A percentile compares a stretch with the other conserved stretches of the same genome.
phyloP scores from a whole-genome alignment of 2,113 vertebrate genomes.

The Mormyrus iriodes region DNA sequence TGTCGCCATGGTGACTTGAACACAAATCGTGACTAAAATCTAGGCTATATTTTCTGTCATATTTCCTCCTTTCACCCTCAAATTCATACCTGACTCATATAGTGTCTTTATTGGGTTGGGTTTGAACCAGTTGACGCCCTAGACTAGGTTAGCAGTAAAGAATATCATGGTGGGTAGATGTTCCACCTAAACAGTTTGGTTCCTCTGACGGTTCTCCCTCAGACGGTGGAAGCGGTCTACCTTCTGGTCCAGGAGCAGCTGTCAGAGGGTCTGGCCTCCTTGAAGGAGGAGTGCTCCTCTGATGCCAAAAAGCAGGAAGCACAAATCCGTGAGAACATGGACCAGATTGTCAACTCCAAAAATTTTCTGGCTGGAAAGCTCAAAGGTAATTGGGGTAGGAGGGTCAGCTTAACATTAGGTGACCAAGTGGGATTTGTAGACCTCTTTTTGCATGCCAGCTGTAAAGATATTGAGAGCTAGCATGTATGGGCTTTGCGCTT shows the following conservation, averaged over 20 bases:
- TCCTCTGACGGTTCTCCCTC: background rate
- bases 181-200: background rate
- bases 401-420: background rate
- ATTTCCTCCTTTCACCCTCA: background rate
- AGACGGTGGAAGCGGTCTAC: conserved; percentile 77
- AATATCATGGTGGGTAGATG: background rate
- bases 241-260: conserved; percentile 71
- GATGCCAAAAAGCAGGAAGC: conserved; percentile 67
- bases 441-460: background rate
- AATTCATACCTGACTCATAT: too few species aligned
- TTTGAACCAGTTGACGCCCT: background rate
- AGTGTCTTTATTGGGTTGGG: background rate
- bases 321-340: conserved; percentile 79
- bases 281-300: conserved; percentile 72
- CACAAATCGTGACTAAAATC: background rate
- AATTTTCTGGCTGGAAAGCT: conserved; percentile 79
- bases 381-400: conserved; percentile 58
- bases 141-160: background rate
- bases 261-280: conserved; percentile 55
- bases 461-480: background rate
- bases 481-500: background rate
- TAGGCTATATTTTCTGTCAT: background rate
- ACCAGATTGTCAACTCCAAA: conserved; percentile 81
- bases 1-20: background rate
- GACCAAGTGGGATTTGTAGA: background rate